These are phyloP conservation scores for Phodopus roborovskii DNA, from an alignment of 2,113 vertebrate species.

Conservation along the genomic window DNA sequence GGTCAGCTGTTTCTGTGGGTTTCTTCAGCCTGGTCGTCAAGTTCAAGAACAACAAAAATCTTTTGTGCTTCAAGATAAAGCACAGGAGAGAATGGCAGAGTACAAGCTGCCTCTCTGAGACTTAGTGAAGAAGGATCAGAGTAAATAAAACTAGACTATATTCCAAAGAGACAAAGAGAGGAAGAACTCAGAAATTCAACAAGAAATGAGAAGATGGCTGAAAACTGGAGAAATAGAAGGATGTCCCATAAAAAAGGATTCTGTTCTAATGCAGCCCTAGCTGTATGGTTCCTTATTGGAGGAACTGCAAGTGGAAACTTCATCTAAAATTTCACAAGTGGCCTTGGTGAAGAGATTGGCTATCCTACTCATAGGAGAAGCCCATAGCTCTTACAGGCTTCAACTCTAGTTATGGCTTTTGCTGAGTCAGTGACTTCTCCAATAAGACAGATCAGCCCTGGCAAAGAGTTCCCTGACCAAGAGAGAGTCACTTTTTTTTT, in stretches of 20 bases:
- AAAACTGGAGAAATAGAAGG: not conserved
- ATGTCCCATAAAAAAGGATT: not conserved
- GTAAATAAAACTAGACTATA: not conserved
- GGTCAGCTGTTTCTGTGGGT: too few species aligned
- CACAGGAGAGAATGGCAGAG: not conserved
- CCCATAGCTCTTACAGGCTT: not conserved
- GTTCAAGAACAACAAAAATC: not conserved
- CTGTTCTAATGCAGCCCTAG: not conserved
- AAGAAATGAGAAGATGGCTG: not conserved
- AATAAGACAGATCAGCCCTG: not conserved
- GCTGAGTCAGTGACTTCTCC: not conserved
- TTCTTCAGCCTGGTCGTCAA: too few species aligned
- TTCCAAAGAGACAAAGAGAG: not conserved
- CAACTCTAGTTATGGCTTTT: not conserved
- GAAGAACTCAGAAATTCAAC: not conserved
- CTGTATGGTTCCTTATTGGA: not conserved
- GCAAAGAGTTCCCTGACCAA: not conserved
- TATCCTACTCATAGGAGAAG: not conserved
- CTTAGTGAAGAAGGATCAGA: not conserved
- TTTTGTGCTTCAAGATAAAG: not conserved
- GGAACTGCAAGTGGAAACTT: not conserved
- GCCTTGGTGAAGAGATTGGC: not conserved
- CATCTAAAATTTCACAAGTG: not conserved
- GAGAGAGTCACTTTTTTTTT: not conserved
- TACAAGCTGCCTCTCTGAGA: not conserved